Evolutionary conservation across 2,113 vertebrate species (phyloP), one percentile per base, ranked within the genome.

Genomic region (Notothenia coriiceps): DNA sequence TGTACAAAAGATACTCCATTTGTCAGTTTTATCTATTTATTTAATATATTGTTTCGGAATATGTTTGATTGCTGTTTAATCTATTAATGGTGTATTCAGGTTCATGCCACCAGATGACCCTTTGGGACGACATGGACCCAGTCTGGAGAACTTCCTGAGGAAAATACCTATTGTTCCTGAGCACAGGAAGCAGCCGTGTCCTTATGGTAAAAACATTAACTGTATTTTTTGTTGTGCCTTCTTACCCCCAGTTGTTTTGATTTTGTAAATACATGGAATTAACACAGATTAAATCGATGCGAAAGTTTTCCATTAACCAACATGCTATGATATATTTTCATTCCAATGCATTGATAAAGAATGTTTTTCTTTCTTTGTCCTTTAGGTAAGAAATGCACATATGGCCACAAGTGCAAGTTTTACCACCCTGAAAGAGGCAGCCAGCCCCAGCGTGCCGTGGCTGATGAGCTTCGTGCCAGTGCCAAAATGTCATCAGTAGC

Each of bases 21-120:
- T 10, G 35, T 67, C 18, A 50, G 18, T 9, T 11, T 13, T 4
- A 7, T 22, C 25, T 7, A 18, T 9, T 54, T 3, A 17, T 52
- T 18, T 18, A 1, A 33, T 56, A 5, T 55, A 3, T 44, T 70
- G 52, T 56, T 20, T 4, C 18, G 49, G 12, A 9, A 66, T 35
- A 40, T 20, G 11, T 40, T 5, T 54, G 33, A 10, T 47, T 50
- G 3, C 11, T 18, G 0, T 49, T 47, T 4, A 47, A 74, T 63
- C n/a, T 63, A 2, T 70, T n/a, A 51, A 44, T 11, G 70, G 17
- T 68, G 18, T 55, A 2, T 85, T 81, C 62, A 93, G 98, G 88
- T 99, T 99, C 91, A 99, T 99, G 98, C 98, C 98, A 83, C 98
- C 98, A 47, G 98, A 99, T 81, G 98, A 99, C 91, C 98, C 98